phyloP scores from a whole-genome alignment of 2,888 invertebrate species.

The Sarcophaga caerulescens region DNA sequence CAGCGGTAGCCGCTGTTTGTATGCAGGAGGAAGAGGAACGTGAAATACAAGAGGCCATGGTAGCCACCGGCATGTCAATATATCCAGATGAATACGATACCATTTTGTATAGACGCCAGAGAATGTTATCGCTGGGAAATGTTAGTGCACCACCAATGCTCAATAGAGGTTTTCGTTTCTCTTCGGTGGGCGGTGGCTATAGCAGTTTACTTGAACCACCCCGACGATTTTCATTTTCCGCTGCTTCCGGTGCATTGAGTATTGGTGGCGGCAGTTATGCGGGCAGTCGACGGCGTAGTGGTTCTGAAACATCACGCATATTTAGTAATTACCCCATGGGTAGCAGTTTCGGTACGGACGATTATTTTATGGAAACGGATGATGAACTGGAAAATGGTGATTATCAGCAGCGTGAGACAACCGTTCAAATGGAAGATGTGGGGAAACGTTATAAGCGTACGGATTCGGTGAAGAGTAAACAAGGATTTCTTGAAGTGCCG shows the following conservation, averaged over 20 bases:
- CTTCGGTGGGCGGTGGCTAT: constrained; percentile 86
- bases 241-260: constrained; percentile 72
- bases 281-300: constrained; percentile 84
- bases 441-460: constrained; percentile 73
- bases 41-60: constrained; percentile 88
- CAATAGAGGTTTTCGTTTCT: constrained; percentile 83
- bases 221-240: constrained; percentile 83
- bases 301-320: constrained; percentile 83
- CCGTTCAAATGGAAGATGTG: constrained; percentile 70
- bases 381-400: constrained; percentile 81
- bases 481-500: constrained; percentile 80
- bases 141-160: constrained; percentile 84
- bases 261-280: constrained; percentile 79
- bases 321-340: constrained; percentile 81
- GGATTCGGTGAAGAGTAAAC: constrained; percentile 79
- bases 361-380: constrained; percentile 81
- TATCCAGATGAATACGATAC: constrained; percentile 82
- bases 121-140: constrained; percentile 86
- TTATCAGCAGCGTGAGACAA: constrained; percentile 80
- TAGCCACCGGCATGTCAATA: constrained; percentile 84
- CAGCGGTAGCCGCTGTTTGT: constrained; percentile 89
- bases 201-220: constrained; percentile 87
- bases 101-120: constrained; percentile 82
- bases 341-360: constrained; percentile 81
- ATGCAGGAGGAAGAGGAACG: constrained; percentile 89